Percentiles rank a stretch among this genome's conserved stretches.
Conservation (phyloP, 2,113 vertebrate genomes). For the Vulpes ferrilata region DNA sequence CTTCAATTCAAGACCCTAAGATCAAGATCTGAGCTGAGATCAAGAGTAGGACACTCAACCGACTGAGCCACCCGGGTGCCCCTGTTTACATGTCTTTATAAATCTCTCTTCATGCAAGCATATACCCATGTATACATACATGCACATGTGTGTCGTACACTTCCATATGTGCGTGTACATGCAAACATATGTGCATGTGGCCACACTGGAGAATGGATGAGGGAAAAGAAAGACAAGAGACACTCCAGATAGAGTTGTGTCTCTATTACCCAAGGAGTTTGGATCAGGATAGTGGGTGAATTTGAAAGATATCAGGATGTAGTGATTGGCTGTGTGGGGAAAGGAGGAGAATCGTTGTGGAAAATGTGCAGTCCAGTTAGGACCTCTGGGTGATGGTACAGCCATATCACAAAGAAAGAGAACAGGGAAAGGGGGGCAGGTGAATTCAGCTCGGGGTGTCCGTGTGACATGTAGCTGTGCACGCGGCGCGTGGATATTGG, state of each 20-base stretch:
- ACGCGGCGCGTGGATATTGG: accelerated
- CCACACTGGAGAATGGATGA: neutral
- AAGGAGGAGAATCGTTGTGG: neutral
- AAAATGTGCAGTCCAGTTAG: too few relatives aligned
- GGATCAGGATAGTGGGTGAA: too few relatives aligned
- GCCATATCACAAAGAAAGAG: neutral
- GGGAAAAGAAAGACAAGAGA: neutral
- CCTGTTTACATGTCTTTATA: neutral
- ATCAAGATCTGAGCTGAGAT: neutral
- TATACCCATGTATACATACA: neutral
- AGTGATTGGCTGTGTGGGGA: accelerated
- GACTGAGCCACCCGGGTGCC: neutral
- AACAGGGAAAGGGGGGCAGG: neutral
- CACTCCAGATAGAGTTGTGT: neutral
- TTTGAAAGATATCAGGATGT: neutral
- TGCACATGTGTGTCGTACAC: neutral
- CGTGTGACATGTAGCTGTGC: accelerated
- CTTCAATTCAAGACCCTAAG: neutral
- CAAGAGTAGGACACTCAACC: neutral
- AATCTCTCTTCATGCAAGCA: neutral
- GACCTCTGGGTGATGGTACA: neutral
- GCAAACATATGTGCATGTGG: accelerated
- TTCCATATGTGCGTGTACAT: too few relatives aligned
- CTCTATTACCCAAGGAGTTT: neutral
- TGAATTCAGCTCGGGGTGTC: neutral